These are phyloP conservation scores for Cheirogaleus medius DNA, from an alignment of 2,113 vertebrate species.

Conservation along the genomic window DNA sequence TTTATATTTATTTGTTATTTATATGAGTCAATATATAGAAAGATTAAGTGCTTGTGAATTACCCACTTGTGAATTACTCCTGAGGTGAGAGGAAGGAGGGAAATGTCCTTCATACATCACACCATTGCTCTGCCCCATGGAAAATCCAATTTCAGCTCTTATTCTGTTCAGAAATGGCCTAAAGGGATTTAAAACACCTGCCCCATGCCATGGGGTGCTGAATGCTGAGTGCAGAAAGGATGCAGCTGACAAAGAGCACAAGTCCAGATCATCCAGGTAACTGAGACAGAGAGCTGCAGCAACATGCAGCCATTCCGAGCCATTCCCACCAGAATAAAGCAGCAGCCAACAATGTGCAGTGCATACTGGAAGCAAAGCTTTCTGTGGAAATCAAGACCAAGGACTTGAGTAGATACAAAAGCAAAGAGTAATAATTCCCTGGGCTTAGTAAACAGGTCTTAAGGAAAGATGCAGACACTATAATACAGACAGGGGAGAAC, in stretches of 20 bases:
- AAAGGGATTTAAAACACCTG: constrained; percentile 14
- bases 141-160: constrained; percentile 14
- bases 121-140: background rate
- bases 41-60: background rate
- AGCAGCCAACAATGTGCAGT: constrained; percentile 34
- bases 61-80: constrained; percentile 23
- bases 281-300: constrained; percentile 43
- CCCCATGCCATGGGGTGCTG: background rate
- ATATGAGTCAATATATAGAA: background rate
- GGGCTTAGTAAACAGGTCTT: background rate
- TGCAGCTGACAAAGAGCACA: background rate
- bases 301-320: constrained; percentile 55
- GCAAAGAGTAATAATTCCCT: background rate
- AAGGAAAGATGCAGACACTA: constrained; percentile 15
- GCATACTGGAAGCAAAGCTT: constrained; percentile 39
- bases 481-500: background rate
- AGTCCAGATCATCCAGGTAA: background rate
- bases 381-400: background rate
- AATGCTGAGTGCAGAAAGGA: background rate
- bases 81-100: constrained; percentile 23
- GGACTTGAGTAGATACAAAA: background rate
- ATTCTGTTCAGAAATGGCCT: constrained; percentile 24
- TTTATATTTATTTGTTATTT: constrained; percentile 3
- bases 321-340: constrained; percentile 9
- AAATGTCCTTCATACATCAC: background rate